phyloP scores from a whole-genome alignment of 2,797 vertebrate genomes.

The Silurus lanzhouensis region DNA sequence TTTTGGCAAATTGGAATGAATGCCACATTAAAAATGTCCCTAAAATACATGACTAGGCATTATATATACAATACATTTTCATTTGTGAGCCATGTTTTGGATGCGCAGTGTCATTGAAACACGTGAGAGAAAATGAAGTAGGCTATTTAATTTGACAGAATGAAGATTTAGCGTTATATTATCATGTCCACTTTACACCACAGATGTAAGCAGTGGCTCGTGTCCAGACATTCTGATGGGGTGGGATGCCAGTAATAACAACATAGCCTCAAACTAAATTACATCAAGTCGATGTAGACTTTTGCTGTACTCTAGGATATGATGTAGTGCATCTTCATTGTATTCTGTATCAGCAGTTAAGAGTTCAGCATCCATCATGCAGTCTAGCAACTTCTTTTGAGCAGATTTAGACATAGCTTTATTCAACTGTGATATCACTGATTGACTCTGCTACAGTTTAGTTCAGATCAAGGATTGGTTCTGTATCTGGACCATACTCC shows the following conservation, averaged over 20 bases:
- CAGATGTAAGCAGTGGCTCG: not conserved
- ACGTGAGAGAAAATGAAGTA: not conserved
- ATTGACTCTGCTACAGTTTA: not conserved
- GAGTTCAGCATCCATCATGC: not conserved
- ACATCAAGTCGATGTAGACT: not conserved
- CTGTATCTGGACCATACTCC: not conserved
- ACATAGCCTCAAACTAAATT: not conserved
- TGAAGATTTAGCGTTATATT: conserved; percentile 26
- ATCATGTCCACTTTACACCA: conserved; percentile 14
- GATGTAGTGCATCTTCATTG: no score
- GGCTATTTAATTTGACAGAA: conserved; percentile 29
- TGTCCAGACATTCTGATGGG: not conserved
- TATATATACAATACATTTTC: not conserved
- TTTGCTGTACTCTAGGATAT: not conserved
- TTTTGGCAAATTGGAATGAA: not conserved
- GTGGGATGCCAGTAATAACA: conserved; percentile 4
- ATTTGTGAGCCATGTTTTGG: conserved; percentile 3
- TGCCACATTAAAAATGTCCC: not conserved
- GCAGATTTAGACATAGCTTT: not conserved
- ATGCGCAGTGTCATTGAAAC: conserved; percentile 7
- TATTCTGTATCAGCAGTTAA: not conserved
- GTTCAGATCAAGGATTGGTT: not conserved
- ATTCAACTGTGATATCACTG: not conserved
- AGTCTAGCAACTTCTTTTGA: not conserved
- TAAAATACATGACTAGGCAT: not conserved